Evolutionary conservation across 2,888 invertebrate species (phyloP), one percentile per base, ranked within the genome.

Genomic region (Rhagonycha fulva): DNA sequence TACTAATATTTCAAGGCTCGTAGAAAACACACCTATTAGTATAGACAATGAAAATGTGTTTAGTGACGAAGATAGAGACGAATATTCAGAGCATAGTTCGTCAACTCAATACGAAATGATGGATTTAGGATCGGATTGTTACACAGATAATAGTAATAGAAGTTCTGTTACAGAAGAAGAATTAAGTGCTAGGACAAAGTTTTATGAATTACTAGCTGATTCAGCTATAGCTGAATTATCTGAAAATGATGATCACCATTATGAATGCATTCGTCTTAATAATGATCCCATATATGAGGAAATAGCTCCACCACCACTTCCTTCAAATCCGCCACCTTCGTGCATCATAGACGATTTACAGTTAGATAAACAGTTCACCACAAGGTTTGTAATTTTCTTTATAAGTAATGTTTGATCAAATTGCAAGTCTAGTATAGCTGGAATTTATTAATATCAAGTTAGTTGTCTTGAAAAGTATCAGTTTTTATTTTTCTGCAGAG

Each of bases 251-350:
- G 92, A 92, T 82, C 94, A 94, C 86, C 93, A 93, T 84, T 94
- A 94, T 82, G 94, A 94, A 85, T 93, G 93, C 72, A 93, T 94
- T 79, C 89, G 90, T 77, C 84, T 91, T 1, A 91, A 91, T 82
- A 89, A 90, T 73, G 94, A 94, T 87, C 94, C 94, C 3, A 94
- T 95, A 83, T 95, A 95, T 84, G 94, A 94, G 87, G 94, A 94
- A 87, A 94, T 94, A 80, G 93, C 93, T 82, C 95, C 95, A 72
- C 95, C 95, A 12, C 95, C 95, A 3, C 87, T 96, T 82, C 95
- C 95, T 1, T 87, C 93, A 0, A 94, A 93, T 83, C 94, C 95
- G 14, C 95, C 95, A 1, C 95, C 95, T 0, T 89, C 91, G 78
- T 90, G 90, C n/a, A 88, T 92, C 23, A 77, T 88, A 61, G 91